These are phyloP conservation scores for Rhinichthys klamathensis DNA, from an alignment of 2,113 vertebrate species.

Conservation along the genomic window DNA sequence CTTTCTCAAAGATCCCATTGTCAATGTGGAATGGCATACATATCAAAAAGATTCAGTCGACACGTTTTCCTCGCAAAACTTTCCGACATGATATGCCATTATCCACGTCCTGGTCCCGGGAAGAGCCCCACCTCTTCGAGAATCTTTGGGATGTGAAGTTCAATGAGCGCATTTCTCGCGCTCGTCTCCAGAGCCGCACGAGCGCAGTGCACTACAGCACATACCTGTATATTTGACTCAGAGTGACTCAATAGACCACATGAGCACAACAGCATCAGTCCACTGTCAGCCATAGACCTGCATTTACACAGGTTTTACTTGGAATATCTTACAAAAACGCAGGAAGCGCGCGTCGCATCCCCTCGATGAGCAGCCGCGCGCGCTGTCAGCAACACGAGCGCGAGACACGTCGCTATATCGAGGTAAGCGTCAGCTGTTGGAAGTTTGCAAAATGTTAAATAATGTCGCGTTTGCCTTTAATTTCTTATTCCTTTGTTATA, in stretches of 20 bases:
- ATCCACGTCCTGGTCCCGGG: constrained; percentile 1
- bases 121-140: constrained; percentile 37
- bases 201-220: constrained; percentile 10
- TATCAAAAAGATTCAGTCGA: not conserved
- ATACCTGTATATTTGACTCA: not conserved
- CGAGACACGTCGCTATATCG: not conserved
- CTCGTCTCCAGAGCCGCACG: constrained; percentile 27
- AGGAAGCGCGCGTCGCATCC: not conserved
- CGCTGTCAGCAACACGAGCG: not conserved
- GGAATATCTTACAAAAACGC: constrained; percentile 17
- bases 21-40: not conserved
- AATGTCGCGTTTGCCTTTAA: not conserved
- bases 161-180: constrained; percentile 37
- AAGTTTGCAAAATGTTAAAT: not conserved
- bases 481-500: not conserved
- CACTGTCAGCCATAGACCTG: not conserved
- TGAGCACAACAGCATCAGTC: not conserved
- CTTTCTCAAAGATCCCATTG: not conserved
- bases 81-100: not conserved
- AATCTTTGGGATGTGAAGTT: constrained; percentile 39
- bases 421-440: not conserved
- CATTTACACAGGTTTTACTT: not conserved
- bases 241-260: not conserved
- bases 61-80: not conserved
- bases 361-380: not conserved